Conservation (phyloP, 2,797 vertebrate species). For the Rhadinocentrus ornatus region DNA sequence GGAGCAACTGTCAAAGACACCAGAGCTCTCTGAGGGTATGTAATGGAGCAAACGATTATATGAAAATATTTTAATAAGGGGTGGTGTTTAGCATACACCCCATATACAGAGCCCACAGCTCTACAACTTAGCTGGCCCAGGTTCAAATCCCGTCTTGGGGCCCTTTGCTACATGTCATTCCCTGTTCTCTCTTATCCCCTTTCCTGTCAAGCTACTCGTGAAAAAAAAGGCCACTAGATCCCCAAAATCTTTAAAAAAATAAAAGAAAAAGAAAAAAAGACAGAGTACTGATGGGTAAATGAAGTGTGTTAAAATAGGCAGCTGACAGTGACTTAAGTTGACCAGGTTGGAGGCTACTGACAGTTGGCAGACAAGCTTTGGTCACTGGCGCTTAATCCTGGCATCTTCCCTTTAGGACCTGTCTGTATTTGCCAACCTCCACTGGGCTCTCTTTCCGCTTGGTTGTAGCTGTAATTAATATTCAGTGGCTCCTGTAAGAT, state of each 20-base stretch:
- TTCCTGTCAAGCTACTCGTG: not conserved
- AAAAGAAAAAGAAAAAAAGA: too few relatives aligned
- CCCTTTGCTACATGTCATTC: not conserved
- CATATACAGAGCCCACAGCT: not conserved
- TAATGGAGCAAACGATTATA: accelerated
- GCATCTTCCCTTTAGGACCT: not conserved
- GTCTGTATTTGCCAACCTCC: conserved; percentile 44
- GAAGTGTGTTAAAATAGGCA: not conserved
- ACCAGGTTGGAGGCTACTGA: conserved; percentile 18
- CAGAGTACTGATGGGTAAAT: not conserved
- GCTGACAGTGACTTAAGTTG: conserved; percentile 12
- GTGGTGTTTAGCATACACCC: not conserved
- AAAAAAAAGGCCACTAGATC: not conserved
- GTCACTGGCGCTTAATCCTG: conserved; percentile 33
- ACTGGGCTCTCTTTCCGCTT: conserved; percentile 65
- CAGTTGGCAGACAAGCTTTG: conserved; percentile 9
- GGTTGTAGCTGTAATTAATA: conserved; percentile 79
- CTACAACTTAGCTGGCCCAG: not conserved
- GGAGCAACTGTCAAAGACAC: conserved; percentile 95
- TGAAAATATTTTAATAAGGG: not conserved
- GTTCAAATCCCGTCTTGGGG: not conserved
- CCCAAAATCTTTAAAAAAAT: not conserved
- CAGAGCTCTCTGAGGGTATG: conserved; percentile 91
- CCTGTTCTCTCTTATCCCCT: not conserved
- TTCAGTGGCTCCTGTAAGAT: conserved; percentile 72